Percentiles rank a stretch among this genome's conserved stretches.
phyloP scores from a whole-genome alignment of 2,113 vertebrate genomes.

The Antigone vipio region DNA sequence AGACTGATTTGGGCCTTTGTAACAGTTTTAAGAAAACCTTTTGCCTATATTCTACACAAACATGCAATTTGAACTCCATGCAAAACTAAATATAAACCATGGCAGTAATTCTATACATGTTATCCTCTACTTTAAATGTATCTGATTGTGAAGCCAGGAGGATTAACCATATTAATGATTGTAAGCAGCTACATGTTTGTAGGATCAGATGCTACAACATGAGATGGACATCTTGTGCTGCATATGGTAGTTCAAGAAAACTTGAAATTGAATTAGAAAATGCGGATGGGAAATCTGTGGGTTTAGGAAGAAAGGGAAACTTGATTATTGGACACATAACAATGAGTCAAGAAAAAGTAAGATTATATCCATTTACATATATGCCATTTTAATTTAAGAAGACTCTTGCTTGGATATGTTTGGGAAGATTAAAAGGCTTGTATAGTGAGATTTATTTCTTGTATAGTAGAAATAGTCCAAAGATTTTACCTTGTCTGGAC shows the following conservation, averaged over 20 bases:
- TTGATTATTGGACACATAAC: neutral
- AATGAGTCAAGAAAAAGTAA: neutral
- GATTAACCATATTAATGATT: neutral
- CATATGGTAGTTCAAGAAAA: neutral
- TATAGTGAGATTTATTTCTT: neutral
- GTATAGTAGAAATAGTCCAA: neutral
- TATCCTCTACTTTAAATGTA: neutral
- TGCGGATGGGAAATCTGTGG: neutral
- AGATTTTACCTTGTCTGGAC: neutral
- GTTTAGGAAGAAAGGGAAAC: neutral
- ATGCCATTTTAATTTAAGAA: neutral
- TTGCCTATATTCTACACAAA: neutral
- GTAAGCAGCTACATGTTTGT: neutral
- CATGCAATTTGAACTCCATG: neutral
- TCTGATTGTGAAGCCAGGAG: neutral
- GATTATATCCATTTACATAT: neutral
- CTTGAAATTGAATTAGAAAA: neutral
- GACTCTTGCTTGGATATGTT: neutral
- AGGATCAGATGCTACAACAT: neutral
- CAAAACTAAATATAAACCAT: fast-evolving
- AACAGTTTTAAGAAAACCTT: neutral
- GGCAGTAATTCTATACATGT: neutral
- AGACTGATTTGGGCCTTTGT: neutral
- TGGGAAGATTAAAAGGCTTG: neutral
- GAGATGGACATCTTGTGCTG: neutral